Evolutionary conservation across 2,113 vertebrate genomes (phyloP).

Genomic region (Sterna hirundo): DNA sequence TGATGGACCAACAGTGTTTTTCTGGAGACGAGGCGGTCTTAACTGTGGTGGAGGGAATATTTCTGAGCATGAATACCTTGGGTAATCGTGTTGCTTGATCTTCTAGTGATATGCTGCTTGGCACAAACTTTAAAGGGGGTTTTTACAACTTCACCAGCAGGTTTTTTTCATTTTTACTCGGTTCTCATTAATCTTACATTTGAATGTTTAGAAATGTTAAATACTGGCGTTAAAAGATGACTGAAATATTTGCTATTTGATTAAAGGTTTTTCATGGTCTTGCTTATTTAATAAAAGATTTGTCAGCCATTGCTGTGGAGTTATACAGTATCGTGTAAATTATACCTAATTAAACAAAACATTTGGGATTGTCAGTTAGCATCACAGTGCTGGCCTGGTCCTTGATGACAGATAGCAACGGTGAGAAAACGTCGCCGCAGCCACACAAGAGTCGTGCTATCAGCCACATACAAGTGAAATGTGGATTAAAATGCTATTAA

Average conservation of each 20-base stretch:
- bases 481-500: slow-evolving; percentile 76
- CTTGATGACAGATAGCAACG: slow-evolving; percentile 4
- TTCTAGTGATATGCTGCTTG: neutral
- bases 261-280: neutral
- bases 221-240: neutral
- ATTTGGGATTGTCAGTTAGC: neutral
- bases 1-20: neutral
- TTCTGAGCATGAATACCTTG: neutral
- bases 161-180: neutral
- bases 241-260: neutral
- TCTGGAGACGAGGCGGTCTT: neutral
- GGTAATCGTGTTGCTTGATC: neutral
- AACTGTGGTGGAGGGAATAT: neutral
- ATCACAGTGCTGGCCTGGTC: slow-evolving; percentile 15
- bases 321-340: neutral
- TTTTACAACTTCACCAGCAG: neutral
- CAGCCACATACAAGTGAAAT: slow-evolving; percentile 60
- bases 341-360: slow-evolving; percentile 43
- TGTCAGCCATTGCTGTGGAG: neutral
- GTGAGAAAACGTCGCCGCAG: slow-evolving; percentile 57
- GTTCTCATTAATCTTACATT: neutral
- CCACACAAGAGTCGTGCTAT: slow-evolving; percentile 48
- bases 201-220: slow-evolving; percentile 8
- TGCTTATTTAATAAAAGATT: neutral
- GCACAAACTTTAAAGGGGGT: neutral